Conservation (phyloP, 1,140 invertebrate species). For the Doryteuthis pealeii region DNA sequence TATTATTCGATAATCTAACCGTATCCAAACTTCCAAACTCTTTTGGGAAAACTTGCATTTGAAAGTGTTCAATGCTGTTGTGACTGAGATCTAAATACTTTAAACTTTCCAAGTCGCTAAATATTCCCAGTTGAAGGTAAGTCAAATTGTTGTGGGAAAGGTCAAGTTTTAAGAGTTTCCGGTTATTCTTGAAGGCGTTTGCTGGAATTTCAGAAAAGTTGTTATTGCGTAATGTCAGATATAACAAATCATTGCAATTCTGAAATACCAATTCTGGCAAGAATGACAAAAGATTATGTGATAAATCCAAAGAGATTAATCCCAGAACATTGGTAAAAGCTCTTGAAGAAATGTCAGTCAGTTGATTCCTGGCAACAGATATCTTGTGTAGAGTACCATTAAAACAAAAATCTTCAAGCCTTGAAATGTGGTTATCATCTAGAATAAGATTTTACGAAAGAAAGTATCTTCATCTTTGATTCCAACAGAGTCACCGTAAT, state of each 20-base stretch:
- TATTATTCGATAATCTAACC: no score
- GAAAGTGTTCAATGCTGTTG: no score
- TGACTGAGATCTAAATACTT: no score
- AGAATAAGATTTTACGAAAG: constrained; percentile 29
- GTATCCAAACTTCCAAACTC: no score
- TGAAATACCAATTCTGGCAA: constrained; percentile 13
- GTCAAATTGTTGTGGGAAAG: constrained; percentile 29
- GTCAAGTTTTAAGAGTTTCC: background rate
- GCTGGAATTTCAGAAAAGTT: background rate
- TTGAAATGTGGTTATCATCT: constrained; percentile 30
- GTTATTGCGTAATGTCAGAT: background rate
- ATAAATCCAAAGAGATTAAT: constrained; percentile 26
- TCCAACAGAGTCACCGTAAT: constrained; percentile 25
- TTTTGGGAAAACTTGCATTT: no score
- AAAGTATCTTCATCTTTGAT: constrained; percentile 27
- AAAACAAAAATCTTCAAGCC: constrained; percentile 30
- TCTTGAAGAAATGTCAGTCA: constrained; percentile 18
- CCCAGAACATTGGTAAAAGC: constrained; percentile 30
- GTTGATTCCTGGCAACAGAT: constrained; percentile 26
- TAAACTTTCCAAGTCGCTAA: no score
- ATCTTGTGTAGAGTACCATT: constrained; percentile 33
- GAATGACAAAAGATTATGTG: constrained; percentile 25
- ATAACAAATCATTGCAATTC: background rate
- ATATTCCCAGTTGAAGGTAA: no score
- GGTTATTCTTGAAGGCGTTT: background rate